Base-by-base conservation (phyloP, 2,797 vertebrate species). In the Crypturellus tataupa region DNA sequence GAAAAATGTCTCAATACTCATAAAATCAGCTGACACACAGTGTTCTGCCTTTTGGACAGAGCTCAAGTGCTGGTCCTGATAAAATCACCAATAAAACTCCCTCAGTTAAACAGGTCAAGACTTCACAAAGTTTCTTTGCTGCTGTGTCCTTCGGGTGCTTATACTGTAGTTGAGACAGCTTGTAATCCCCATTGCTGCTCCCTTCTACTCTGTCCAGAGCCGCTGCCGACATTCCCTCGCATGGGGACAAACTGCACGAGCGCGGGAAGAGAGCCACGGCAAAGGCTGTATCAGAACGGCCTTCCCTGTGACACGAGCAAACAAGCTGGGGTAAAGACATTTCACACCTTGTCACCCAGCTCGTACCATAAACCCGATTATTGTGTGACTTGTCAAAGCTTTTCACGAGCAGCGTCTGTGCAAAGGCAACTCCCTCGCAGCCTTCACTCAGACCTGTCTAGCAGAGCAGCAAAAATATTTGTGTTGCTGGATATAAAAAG, bases 401-500 rank as follows among this genome's bases (percentile, higher is more conserved):
- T 33, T 39, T 19, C 21, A 60, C 21, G 40, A 49, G 42, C 37
- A 56, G 58, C 6, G 12, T 5, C 31, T 85, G 91, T 55, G 77
- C n/a, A 29, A 31, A 69, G 87, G 91, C 91, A 85, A 82, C 87
- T 78, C 9, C 47, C 1, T 87, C 95, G 91, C 93, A 91, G 56
- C 13, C 14, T 77, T 90, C 92, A 35, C 80, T 75, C 62, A 96
- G 93, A 95, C 89, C 72, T 65, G 76, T 55, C 44, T 77, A 35
- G 67, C 46, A 69, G 35, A 81, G 23, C 42, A 56, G 6, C 55
- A 94, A 94, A 96, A 90, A 90, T 93, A 88, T 92, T 93, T 95
- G 93, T 83, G 44, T 69, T 69, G 49, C 78, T 49, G 21, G 90
- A 83, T 79, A 89, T 60, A n/a, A 73, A 90, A 80, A 80, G 89